Percentiles rank a stretch among this genome's conserved stretches.
These are phyloP conservation scores for Sinopyrophorus schimmeli DNA, from an alignment of 2,888 invertebrate species.

Conservation along the genomic window DNA sequence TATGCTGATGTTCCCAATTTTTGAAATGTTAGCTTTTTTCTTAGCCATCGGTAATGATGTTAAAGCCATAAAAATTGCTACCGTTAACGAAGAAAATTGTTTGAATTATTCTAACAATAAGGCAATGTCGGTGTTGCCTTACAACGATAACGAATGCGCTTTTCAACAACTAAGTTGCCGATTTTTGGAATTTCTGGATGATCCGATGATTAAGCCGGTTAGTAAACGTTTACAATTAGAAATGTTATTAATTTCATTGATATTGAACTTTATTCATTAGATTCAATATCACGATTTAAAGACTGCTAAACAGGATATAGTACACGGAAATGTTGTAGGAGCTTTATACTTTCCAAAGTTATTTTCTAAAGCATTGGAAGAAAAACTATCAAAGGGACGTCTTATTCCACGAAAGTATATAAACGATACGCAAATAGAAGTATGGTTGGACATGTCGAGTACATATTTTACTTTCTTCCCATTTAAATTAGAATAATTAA, in stretches of 20 bases:
- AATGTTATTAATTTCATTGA: background rate
- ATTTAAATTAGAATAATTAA: background rate
- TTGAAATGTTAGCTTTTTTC: constrained; percentile 80
- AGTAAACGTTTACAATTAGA: constrained; percentile 2
- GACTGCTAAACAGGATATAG: constrained; percentile 61
- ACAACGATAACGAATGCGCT: constrained; percentile 55
- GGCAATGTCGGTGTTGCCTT: constrained; percentile 54
- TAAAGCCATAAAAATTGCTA: constrained; percentile 69
- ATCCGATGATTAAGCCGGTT: constrained; percentile 60
- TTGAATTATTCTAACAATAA: constrained; percentile 38
- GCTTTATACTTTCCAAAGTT: constrained; percentile 71
- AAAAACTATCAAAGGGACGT: constrained; percentile 63
- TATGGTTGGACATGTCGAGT: constrained; percentile 80
- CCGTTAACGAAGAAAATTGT: constrained; percentile 76
- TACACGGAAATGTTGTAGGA: constrained; percentile 62
- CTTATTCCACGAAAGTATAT: constrained; percentile 60
- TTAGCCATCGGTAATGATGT: constrained; percentile 79
- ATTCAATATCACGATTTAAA: constrained; percentile 58
- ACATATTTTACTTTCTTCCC: constrained; percentile 41
- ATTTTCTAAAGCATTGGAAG: constrained; percentile 68
- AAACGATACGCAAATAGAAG: constrained; percentile 65
- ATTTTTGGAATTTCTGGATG: constrained; percentile 63
- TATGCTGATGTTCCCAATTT: constrained; percentile 77
- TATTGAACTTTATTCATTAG: constrained; percentile 43
- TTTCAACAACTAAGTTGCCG: constrained; percentile 65